Percentiles rank a stretch among this genome's conserved stretches.
Conservation (phyloP, 2,888 invertebrate species). For the Eupeodes latifasciatus region DNA sequence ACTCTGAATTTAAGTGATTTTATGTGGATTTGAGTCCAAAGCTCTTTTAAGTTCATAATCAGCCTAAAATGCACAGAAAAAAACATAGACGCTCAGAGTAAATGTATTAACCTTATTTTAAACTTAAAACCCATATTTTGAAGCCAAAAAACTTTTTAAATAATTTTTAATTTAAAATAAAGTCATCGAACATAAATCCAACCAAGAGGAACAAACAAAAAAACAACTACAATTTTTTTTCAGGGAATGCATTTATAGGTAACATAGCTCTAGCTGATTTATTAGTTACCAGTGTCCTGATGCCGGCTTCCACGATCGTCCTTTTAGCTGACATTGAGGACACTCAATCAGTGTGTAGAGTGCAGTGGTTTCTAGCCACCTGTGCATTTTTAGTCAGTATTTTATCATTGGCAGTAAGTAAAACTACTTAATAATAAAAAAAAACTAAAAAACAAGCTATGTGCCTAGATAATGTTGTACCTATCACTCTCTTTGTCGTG, state of each 20-base stretch:
- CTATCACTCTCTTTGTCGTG: conserved; percentile 49
- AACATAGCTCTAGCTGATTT: conserved; percentile 90
- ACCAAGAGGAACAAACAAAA: conserved; percentile 17
- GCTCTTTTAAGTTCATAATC: too few species aligned
- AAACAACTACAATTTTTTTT: conserved; percentile 74
- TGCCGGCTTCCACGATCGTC: conserved; percentile 89
- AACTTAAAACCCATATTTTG: too few species aligned
- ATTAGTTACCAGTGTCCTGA: conserved; percentile 88
- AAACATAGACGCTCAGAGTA: too few species aligned
- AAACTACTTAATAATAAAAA: conserved; percentile 24
- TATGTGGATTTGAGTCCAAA: too few species aligned
- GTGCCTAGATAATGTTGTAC: conserved; percentile 8
- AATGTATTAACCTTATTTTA: too few species aligned
- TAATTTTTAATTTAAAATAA: too few species aligned
- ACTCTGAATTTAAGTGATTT: too few species aligned
- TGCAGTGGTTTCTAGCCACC: conserved; percentile 88
- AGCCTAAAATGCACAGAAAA: too few species aligned
- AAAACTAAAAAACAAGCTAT: conserved; percentile 17
- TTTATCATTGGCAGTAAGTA: conserved; percentile 86
- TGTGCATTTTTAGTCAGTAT: conserved; percentile 88
- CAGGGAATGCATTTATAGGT: conserved; percentile 89
- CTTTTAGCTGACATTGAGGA: conserved; percentile 88
- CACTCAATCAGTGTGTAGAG: conserved; percentile 86
- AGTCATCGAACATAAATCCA: background rate
- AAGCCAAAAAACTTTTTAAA: too few species aligned